Percentiles rank a stretch among this genome's conserved stretches.
Evolutionary conservation across 2,797 vertebrate species (phyloP).

Genomic region (Nannoperca australis): DNA sequence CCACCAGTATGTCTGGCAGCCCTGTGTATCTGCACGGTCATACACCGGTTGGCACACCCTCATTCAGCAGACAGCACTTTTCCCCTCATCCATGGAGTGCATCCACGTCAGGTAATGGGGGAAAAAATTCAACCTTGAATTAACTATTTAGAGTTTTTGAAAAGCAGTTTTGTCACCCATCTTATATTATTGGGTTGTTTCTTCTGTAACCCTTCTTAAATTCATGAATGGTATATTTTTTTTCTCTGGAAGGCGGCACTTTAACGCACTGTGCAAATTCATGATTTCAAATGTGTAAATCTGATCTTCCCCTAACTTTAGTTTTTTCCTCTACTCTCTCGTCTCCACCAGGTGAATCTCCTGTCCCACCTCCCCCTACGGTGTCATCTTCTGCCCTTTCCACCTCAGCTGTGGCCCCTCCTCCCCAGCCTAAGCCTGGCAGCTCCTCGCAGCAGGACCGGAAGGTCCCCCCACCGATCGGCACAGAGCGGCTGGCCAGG

Average conservation of each 20-base stretch:
- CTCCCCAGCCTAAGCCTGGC: constrained; percentile 92
- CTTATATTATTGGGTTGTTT: neutral
- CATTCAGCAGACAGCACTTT: constrained; percentile 99
- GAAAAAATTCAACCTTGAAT: neutral
- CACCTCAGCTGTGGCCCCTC: constrained; percentile 90
- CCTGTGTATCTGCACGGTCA: constrained; percentile 96
- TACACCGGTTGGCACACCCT: constrained; percentile 92
- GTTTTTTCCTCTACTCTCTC: neutral
- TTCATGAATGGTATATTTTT: too few species aligned
- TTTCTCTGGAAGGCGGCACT: neutral
- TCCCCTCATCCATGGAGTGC: constrained; percentile 99
- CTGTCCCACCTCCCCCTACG: constrained; percentile 93
- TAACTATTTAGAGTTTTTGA: neutral
- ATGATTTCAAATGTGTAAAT: neutral
- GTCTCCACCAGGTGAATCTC: constrained; percentile 90
- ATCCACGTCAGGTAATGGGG: constrained; percentile 93
- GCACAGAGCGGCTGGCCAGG: constrained; percentile 94
- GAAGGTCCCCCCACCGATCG: constrained; percentile 97
- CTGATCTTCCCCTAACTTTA: neutral
- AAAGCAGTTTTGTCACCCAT: rapidly evolving
- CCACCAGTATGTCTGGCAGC: constrained; percentile 94
- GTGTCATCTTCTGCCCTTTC: constrained; percentile 94
- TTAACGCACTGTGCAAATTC: neutral
- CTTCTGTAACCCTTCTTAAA: neutral
- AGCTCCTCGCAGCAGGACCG: constrained; percentile 90